phyloP scores from a whole-genome alignment of 2,888 invertebrate species.

The Dorcus hopei region DNA sequence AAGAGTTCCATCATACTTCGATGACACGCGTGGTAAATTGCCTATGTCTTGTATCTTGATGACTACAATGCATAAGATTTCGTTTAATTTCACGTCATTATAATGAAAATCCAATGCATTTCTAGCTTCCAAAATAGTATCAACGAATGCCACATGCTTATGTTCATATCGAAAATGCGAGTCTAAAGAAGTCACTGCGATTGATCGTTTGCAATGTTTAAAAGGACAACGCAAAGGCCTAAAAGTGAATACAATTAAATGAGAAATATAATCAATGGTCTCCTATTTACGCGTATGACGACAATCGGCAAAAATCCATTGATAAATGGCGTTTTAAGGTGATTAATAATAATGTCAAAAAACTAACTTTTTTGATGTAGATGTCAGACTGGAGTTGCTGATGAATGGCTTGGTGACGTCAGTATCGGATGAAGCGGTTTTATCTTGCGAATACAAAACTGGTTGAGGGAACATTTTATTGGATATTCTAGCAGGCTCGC shows the following conservation, averaged over 20 bases:
- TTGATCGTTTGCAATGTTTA: slow-evolving; percentile 52
- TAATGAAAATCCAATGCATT: slow-evolving; percentile 39
- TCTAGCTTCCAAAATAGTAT: slow-evolving; percentile 36
- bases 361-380: slow-evolving; percentile 19
- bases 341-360: neutral
- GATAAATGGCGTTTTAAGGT: no score
- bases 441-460: slow-evolving; percentile 3
- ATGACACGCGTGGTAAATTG: no score
- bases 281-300: no score
- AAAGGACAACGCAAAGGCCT: slow-evolving; percentile 55
- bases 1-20: neutral
- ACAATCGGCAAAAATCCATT: no score
- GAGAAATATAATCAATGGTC: no score
- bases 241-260: slow-evolving; percentile 19
- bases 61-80: slow-evolving; percentile 34
- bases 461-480: slow-evolving; percentile 25
- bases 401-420: neutral
- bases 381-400: slow-evolving; percentile 6
- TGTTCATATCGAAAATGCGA: slow-evolving; percentile 59
- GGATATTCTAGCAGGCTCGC: slow-evolving; percentile 8
- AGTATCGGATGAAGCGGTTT: neutral
- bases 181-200: slow-evolving; percentile 54
- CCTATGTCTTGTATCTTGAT: slow-evolving; percentile 26
- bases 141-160: slow-evolving; percentile 37
- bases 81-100: slow-evolving; percentile 34